Base-by-base conservation (phyloP, 2,797 vertebrate genomes). In the Phrynocephalus vlangalii region DNA sequence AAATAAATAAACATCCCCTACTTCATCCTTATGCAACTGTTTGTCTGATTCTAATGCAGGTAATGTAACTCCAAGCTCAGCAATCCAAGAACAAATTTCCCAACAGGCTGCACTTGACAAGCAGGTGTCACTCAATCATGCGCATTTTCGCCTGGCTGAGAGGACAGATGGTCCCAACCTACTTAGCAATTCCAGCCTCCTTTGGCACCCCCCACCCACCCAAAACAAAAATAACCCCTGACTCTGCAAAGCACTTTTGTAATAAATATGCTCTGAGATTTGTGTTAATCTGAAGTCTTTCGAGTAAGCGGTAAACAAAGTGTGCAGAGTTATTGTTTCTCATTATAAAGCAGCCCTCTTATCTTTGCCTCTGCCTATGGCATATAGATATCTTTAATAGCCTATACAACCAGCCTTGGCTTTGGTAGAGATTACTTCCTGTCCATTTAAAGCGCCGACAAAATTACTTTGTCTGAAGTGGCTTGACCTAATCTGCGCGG, bases 121-220 rank as follows among this genome's bases (percentile, higher is more conserved):
- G 97, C 97, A 98, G 97, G 97, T 98, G 97, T 97, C 97, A 97
- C 95, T 98, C 97, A 97, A 97, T 96, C 97, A 96, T 86, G 91
- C 88, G 90, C 93, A 88, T 89, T 95, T 95, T 94, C 92, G 89
- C 92, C 93, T 96, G 96, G 94, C 94, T 94, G 84, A 93, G 96
- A 96, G 96, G 96, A 96, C 97, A 97, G 96, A 97, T 96, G 96
- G 96, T 96, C 96, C 95, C 95, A 94, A 92, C 91, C 95, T 95
- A 95, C 95, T 98, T 96, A 97, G 96, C 93, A 92, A 97, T 97
- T 97, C 94, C 93, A 94, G 84, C 88, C 94, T 94, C 93, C 95
- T 79, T 87, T 94, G 93, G 93, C 92, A 95, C 91, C 90, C 90
- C 88, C 84, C 83, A 13, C 3, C 18, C 16, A 33, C 79, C 5